Conservation (phyloP, 2,797 vertebrate species). For the Crenuchus spilurus region DNA sequence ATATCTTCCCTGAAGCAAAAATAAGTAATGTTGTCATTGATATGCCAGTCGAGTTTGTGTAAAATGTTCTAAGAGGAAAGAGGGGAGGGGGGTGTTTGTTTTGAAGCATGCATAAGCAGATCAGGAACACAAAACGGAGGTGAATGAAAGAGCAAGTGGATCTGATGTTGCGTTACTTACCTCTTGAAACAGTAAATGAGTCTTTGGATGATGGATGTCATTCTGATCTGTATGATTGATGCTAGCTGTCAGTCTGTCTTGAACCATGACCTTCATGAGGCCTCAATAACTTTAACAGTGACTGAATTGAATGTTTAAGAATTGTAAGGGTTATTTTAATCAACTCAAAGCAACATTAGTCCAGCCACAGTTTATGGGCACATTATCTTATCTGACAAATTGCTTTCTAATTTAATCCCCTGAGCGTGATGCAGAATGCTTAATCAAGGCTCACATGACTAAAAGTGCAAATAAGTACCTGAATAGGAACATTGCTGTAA, state of each 20-base stretch:
- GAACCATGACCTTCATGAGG: neutral
- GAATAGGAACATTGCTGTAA: constrained; percentile 2
- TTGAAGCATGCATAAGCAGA: too few species aligned
- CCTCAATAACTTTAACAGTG: neutral
- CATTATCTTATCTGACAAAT: neutral
- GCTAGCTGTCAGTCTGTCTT: neutral
- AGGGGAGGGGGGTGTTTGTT: too few species aligned
- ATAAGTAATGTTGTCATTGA: too few species aligned
- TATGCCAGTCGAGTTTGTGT: too few species aligned
- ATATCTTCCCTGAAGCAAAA: too few species aligned
- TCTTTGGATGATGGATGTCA: too few species aligned
- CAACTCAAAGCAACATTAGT: neutral
- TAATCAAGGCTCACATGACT: neutral
- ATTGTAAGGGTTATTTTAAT: too few species aligned
- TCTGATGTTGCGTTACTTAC: too few species aligned
- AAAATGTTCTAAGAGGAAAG: too few species aligned
- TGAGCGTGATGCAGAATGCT: neutral
- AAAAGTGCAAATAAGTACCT: neutral
- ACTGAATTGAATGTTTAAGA: neutral
- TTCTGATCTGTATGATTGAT: neutral
- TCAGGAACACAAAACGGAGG: too few species aligned
- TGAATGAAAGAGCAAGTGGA: too few species aligned
- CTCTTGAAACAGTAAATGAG: too few species aligned
- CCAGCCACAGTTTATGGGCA: neutral
- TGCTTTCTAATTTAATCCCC: neutral